phyloP scores from a whole-genome alignment of 2,113 vertebrate genomes.

The Aleadryas rufinucha region DNA sequence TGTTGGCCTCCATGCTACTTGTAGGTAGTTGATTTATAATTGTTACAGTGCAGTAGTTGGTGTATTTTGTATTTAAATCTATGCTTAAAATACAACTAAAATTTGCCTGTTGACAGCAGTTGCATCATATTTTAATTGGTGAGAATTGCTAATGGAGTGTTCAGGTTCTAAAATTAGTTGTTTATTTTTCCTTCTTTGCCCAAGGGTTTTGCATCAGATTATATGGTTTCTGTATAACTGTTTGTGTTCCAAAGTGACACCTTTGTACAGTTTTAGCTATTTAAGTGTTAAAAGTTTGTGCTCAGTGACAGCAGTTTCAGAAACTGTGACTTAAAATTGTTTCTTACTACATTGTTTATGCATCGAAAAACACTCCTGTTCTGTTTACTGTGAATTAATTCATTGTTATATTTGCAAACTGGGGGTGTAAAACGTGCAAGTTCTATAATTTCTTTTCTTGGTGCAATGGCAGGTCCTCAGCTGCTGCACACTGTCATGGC shows the following conservation, averaged over 20 bases:
- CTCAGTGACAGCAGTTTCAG: conserved; percentile 48
- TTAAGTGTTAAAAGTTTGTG: conserved; percentile 65
- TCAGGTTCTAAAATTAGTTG: conserved; percentile 74
- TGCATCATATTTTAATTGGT: conserved; percentile 78
- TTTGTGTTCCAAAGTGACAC: conserved; percentile 66
- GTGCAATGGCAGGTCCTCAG: background rate
- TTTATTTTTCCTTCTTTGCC: conserved; percentile 74
- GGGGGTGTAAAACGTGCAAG: background rate
- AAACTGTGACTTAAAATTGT: conserved; percentile 60
- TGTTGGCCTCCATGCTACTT: background rate
- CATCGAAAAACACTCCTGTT: conserved; percentile 26
- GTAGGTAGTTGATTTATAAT: background rate
- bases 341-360: conserved; percentile 63
- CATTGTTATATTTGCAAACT: conserved; percentile 35
- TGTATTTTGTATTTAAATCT: background rate
- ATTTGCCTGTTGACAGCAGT: conserved; percentile 60
- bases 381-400: conserved; percentile 72
- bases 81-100: conserved; percentile 15
- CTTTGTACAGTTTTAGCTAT: conserved; percentile 66
- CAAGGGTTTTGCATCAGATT: conserved; percentile 78
- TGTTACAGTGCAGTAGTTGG: background rate
- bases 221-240: conserved; percentile 48
- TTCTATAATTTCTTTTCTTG: background rate
- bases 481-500: background rate
- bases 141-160: conserved; percentile 57